Percentiles rank a stretch among this genome's conserved stretches.
phyloP scores from a whole-genome alignment of 2,797 vertebrate species.

The Callimico goeldii region DNA sequence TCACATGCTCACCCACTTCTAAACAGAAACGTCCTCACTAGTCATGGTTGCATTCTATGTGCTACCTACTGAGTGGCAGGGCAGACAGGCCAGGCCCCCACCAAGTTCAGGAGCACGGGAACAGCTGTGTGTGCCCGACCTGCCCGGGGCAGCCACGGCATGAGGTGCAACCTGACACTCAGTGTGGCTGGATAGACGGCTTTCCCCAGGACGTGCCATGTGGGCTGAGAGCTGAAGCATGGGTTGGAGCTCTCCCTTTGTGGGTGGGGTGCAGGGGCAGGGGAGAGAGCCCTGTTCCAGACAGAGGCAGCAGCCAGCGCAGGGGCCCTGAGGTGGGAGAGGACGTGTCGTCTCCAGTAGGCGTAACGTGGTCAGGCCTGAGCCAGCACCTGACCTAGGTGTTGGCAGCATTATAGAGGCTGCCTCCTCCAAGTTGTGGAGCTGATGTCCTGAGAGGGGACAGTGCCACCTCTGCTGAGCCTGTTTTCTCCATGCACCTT shows the following conservation, averaged over 20 bases:
- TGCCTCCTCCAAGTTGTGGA: not conserved
- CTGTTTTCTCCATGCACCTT: not conserved
- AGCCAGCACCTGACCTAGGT: not conserved
- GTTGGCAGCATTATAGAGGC: not conserved
- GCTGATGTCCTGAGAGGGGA: too few relatives aligned
- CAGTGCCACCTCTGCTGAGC: not conserved
- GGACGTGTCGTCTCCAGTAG: not conserved
- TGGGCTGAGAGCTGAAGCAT: not conserved
- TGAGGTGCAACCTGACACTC: not conserved
- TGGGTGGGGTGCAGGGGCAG: not conserved
- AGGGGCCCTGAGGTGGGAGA: not conserved
- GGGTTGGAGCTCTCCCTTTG: not conserved
- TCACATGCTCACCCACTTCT: rapidly evolving
- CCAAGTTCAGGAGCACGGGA: too few relatives aligned
- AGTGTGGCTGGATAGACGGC: not conserved
- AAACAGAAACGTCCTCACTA: rapidly evolving
- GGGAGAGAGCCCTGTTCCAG: not conserved
- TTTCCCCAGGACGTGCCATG: not conserved
- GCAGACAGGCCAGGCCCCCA: rapidly evolving
- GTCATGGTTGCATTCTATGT: rapidly evolving
- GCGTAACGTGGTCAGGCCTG: rapidly evolving
- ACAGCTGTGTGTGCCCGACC: not conserved
- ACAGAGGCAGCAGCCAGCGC: not conserved
- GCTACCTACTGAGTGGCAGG: rapidly evolving
- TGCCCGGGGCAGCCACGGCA: not conserved